phyloP scores from a whole-genome alignment of 2,888 invertebrate genomes.

The Microlaimidae sp. region DNA sequence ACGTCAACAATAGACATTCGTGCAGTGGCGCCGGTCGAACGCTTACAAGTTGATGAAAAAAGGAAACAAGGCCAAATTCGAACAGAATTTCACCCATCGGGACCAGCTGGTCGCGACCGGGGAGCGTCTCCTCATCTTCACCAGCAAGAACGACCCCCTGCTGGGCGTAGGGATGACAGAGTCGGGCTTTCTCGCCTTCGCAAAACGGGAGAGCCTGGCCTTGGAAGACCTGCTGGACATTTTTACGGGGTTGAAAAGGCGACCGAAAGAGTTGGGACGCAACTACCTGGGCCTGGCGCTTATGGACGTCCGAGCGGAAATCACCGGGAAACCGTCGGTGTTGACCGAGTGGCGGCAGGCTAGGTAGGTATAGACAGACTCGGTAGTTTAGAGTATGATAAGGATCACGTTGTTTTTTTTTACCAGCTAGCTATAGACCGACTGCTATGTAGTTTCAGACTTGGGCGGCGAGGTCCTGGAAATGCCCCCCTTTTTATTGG shows the following conservation, averaged over 20 bases:
- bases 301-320: constrained; percentile 11
- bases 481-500: too few relatives aligned
- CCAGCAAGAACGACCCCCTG: constrained; percentile 7
- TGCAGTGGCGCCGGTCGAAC: constrained; percentile 6
- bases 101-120: constrained; percentile 9
- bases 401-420: too few relatives aligned
- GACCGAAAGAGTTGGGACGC: constrained; percentile 10
- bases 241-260: neutral
- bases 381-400: too few relatives aligned
- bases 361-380: too few relatives aligned
- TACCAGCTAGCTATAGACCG: too few relatives aligned
- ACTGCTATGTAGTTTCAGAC: too few relatives aligned
- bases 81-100: constrained; percentile 10
- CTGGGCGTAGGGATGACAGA: constrained; percentile 15
- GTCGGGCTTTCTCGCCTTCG: constrained; percentile 10
- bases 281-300: constrained; percentile 9
- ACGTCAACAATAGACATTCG: constrained; percentile 10
- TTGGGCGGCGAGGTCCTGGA: too few relatives aligned
- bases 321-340: neutral
- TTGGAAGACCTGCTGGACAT: constrained; percentile 12
- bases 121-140: constrained; percentile 8
- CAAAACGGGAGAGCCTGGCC: neutral
- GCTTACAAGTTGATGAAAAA: neutral
- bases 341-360: constrained; percentile 5
- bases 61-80: constrained; percentile 10